phyloP scores from a whole-genome alignment of 2,113 vertebrate species.

The Cavia porcellus region DNA sequence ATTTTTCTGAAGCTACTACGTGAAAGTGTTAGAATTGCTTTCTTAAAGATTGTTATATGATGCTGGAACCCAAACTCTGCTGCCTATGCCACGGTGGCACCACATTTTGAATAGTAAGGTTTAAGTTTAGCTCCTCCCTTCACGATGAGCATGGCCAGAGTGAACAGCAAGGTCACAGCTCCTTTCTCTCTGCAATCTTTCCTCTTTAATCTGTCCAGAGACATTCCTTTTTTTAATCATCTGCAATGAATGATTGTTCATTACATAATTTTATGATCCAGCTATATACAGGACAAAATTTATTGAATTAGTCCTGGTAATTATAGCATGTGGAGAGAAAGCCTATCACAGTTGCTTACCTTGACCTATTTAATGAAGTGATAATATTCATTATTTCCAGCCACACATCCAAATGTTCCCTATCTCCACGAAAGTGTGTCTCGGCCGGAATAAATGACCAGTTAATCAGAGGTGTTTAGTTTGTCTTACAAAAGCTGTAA shows the following conservation, averaged over 20 bases:
- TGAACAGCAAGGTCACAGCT: not conserved
- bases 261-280: conserved; percentile 57
- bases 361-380: conserved; percentile 70
- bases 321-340: not conserved
- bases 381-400: conserved; percentile 49
- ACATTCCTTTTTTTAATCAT: conserved; percentile 68
- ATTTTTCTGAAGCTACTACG: not conserved
- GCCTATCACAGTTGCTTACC: conserved; percentile 55
- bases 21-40: not conserved
- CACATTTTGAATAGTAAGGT: not conserved
- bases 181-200: not conserved
- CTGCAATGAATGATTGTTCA: conserved; percentile 44
- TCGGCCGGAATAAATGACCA: conserved; percentile 48
- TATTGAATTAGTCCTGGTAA: conserved; percentile 60
- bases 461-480: conserved; percentile 31
- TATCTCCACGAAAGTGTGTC: not conserved
- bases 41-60: not conserved
- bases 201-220: conserved; percentile 49
- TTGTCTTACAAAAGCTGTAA: conserved; percentile 39
- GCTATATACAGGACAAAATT: not conserved
- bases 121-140: not conserved
- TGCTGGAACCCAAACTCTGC: not conserved
- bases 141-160: not conserved
- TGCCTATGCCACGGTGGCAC: not conserved
- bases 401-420: not conserved